Base-by-base conservation (phyloP, 2,113 vertebrate genomes). In the Marmota flaviventris region DNA sequence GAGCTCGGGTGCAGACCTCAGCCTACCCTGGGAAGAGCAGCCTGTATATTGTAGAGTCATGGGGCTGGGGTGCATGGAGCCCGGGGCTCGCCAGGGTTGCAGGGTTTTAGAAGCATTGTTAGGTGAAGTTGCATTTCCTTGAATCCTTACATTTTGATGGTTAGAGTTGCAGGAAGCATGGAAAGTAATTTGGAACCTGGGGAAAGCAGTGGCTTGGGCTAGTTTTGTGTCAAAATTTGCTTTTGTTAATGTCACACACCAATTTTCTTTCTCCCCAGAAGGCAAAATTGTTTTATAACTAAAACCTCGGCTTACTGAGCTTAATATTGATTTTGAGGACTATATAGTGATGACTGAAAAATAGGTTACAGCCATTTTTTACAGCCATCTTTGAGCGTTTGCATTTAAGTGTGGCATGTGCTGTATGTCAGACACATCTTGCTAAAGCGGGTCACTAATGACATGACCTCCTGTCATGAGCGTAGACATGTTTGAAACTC, bases 311-410 rank as follows among this genome's bases (percentile, higher is more conserved):
- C 34, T 78, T 92, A 1, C 85, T 90, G 0, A 58, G 72, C 88
- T n/a, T 97, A 51, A 37, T 92, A 27, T 0, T 92, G 79, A 83
- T 53, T 97, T 95, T 96, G 51, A 29, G 53, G 77, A 13, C 93
- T 78, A 76, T 78, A 39, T 1, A 78, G 10, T 10, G 39, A 39
- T 91, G 93, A 85, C 69, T 96, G 82, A 88, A 98, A 95, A 97
- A 86, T 91, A 97, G 90, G 78, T 92, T 87, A 45, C 34, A 0
- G 75, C 63, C 86, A 3, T 91, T 88, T 98, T 98, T 93, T 65
- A 92, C 87, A 93, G 39, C 3, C 51, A 88, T 79, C 48, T 51
- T 51, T 89, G 82, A 94, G 86, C 63, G 83, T 96, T 85, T 86
- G 32, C n/a, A 39, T 87, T 45, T 72, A 73, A 92, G 53, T 69